These are phyloP conservation scores for Rattus norvegicus DNA, from an alignment of 2,113 vertebrate genomes.

Conservation along the genomic window GRCr8 NC_086025.1:20604501-20605000, in stretches of 20 bases:
- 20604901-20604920: neutral
- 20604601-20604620: neutral
- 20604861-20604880: no score
- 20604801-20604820: neutral
- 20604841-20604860: neutral
- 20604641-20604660: neutral
- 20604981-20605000: neutral
- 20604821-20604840: neutral
- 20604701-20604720: neutral
- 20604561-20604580: neutral
- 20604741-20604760: neutral
- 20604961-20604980: neutral
- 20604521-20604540: neutral
- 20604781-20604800: neutral
- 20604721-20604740: neutral
- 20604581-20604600: neutral
- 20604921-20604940: neutral
- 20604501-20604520: no score
- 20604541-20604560: neutral
- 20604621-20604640: neutral
- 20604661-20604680: neutral
- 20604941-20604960: neutral
- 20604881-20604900: neutral
- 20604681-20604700: neutral
- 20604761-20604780: neutral